These are phyloP conservation scores for Mastomys natalensis DNA, from an alignment of 2,113 vertebrate genomes.

Conservation along the genomic window DNA sequence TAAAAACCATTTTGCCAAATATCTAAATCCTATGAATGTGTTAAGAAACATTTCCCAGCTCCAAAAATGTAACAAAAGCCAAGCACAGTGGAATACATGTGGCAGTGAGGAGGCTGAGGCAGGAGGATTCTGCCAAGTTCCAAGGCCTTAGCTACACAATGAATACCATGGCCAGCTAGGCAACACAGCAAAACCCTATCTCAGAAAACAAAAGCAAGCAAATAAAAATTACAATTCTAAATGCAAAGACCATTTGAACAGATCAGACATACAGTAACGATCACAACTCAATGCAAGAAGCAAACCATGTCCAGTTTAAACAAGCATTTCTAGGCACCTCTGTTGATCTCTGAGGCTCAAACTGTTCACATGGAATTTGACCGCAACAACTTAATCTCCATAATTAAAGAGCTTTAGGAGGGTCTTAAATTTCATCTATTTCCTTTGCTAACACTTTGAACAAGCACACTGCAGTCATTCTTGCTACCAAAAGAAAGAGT, in stretches of 20 bases:
- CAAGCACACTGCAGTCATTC: background rate
- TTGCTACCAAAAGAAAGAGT: constrained; percentile 33
- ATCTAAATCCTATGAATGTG: background rate
- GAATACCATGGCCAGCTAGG: background rate
- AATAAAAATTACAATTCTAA: constrained; percentile 18
- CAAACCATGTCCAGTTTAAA: constrained; percentile 59
- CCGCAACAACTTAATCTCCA: constrained; percentile 71
- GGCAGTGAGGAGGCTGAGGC: background rate
- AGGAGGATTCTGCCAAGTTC: background rate
- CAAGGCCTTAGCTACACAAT: background rate
- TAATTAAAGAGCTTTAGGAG: constrained; percentile 78
- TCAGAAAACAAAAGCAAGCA: background rate
- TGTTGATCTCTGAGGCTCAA: constrained; percentile 35
- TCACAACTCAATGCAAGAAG: constrained; percentile 45
- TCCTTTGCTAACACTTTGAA: constrained; percentile 45
- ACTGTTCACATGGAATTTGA: constrained; percentile 69
- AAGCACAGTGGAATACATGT: background rate
- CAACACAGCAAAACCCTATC: background rate
- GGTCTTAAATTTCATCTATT: constrained; percentile 72
- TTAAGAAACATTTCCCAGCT: constrained; percentile 44
- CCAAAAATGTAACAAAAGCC: constrained; percentile 36
- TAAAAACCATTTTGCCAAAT: constrained; percentile 31
- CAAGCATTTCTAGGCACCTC: constrained; percentile 61
- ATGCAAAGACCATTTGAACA: constrained; percentile 2
- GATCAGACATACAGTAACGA: constrained; percentile 35